These are phyloP conservation scores for Sarcophaga bullata DNA, from an alignment of 1,140 invertebrate species.

Conservation along the genomic window DNA sequence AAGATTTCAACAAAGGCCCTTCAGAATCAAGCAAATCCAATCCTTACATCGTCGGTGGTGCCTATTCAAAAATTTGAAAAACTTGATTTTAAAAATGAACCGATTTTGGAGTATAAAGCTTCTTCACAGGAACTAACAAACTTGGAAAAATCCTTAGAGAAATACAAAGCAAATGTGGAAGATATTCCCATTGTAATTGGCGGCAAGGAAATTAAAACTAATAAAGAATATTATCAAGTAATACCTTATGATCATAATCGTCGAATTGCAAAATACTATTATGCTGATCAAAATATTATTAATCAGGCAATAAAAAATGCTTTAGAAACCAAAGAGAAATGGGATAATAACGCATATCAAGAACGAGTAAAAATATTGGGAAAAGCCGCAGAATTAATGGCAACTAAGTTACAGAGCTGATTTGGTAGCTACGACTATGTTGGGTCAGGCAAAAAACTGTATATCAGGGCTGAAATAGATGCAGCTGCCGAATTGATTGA, in stretches of 20 bases:
- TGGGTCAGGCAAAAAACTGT: conserved; percentile 96
- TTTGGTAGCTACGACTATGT: conserved; percentile 95
- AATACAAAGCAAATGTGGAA: conserved; percentile 71
- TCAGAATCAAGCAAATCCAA: conserved; percentile 66
- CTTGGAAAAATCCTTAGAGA: conserved; percentile 77
- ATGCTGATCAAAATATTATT: conserved; percentile 83
- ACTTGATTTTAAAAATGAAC: conserved; percentile 73
- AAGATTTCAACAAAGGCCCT: background rate
- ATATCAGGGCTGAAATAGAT: conserved; percentile 96
- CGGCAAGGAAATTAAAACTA: conserved; percentile 80
- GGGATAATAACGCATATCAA: conserved; percentile 84
- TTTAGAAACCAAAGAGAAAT: conserved; percentile 78
- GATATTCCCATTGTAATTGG: conserved; percentile 93
- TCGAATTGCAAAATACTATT: conserved; percentile 89
- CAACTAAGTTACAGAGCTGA: conserved; percentile 84
- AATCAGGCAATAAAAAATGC: conserved; percentile 85
- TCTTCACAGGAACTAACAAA: conserved; percentile 83
- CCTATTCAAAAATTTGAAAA: conserved; percentile 69
- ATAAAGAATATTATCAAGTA: conserved; percentile 75
- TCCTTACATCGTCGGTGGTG: conserved; percentile 65
- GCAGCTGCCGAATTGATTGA: conserved; percentile 95
- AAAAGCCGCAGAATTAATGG: conserved; percentile 89
- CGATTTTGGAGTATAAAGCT: conserved; percentile 80
- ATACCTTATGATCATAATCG: conserved; percentile 87
- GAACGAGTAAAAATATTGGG: conserved; percentile 83